Evolutionary conservation across 53 echinoderm and acorn worm species (phyloP), one percentile per base, ranked within the genome.

Genomic region (Patiria pectinifera): DNA sequence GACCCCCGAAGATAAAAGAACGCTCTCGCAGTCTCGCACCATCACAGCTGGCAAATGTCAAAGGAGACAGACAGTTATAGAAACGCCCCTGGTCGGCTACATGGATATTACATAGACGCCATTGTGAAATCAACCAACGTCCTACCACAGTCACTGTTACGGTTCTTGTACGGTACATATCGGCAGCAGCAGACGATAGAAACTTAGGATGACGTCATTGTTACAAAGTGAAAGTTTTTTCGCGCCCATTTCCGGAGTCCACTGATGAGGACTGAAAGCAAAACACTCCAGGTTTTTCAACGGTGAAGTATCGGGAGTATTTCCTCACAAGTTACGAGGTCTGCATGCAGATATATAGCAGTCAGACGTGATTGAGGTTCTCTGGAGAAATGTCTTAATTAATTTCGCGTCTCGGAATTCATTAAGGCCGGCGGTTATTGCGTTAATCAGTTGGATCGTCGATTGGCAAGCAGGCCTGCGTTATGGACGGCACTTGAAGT

Each of bases 31-130:
- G 76, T 76, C 89, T n/a, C 35, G 74, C 76, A 24, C n/a, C 59
- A 83, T 22, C 89, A 89, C 89, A 89, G 89, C 89, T 89, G 77
- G 89, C 13, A 77, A 89, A 89, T 89, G 89, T 89, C 89, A 89
- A 78, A 89, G 77, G 89, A 44, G 58, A 89, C 86, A 49, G 72
- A 72, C 74, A 86, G 71, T 49, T 72, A 86, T 74, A 62, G 86
- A 86, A 86, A 86, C 86, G 21, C 86, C 48, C 74, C 71, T 59
- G 75, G 46, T 72, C 25, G 16, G n/a, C n/a, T 72, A 12, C 75
- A 85, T 22, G 85, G 5, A 45, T 58, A 46, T 71, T 12, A 26
- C 48, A 19, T 49, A 11, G 86, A 86, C 75, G 86, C 86, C 86
- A 74, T 86, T 86, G 47, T 74, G 72, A 72, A 86, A 58, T 72